Evolutionary conservation across 2,113 vertebrate species (phyloP), one percentile per base, ranked within the genome.

Genomic region (Sardina pilchardus): DNA sequence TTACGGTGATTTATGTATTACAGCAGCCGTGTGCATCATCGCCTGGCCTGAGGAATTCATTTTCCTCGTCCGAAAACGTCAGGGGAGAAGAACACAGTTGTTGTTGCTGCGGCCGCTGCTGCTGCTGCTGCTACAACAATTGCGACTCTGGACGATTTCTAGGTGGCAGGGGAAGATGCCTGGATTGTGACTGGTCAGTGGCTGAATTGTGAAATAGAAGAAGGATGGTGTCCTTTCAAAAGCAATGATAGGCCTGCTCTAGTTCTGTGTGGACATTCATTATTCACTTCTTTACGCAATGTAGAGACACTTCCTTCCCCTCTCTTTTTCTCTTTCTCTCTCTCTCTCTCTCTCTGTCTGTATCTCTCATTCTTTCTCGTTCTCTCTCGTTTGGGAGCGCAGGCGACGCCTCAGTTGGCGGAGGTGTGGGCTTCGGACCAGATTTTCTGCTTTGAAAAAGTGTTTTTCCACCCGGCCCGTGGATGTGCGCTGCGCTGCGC

Each of bases 371-470:
- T 16, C 63, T 34, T 3, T 71, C 26, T 34, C 26, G 1, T 1
- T 71, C 63, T 71, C 26, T 85, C 87, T 82, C 75, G 85, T 93
- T 91, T 88, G 83, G 90, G 90, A 87, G 50, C 88, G 85, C 14
- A 30, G 83, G 88, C 83, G 85, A 81, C 14, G 85, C 82, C 86
- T 90, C 88, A 80, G 86, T 82, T 84, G 88, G 89, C 86, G 86
- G 91, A 82, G 63, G 26, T 45, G 21, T 14, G 71, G 86, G 85
- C 91, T 86, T 88, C 84, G 91, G 92, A 93, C 90, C 94, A 94
- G 93, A 94, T 93, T 94, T 94, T 94, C 87, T 94, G 84, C 93
- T 95, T 95, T 95, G 93, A 95, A 95, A 94, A 94, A 85, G 93
- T 94, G 94, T 95, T 95, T 88, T 94, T 93, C 90, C 88, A 88